Evolutionary conservation across 2,797 vertebrate genomes (phyloP).

Genomic region (Benthosema pterotum): DNA sequence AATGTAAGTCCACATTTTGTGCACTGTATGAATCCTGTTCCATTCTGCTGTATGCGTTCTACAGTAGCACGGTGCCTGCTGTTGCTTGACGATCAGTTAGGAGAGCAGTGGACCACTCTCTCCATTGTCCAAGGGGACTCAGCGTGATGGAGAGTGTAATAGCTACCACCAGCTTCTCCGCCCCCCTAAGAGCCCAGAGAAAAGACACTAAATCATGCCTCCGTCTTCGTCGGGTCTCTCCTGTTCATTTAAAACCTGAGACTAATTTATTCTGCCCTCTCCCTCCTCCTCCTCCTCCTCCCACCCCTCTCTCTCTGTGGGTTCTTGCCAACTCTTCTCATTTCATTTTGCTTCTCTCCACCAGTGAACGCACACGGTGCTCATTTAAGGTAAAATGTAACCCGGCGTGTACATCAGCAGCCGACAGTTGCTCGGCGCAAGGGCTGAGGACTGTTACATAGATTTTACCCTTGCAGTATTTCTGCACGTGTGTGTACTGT

Average conservation of each 20-base stretch:
- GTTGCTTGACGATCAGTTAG: slow-evolving; percentile 45
- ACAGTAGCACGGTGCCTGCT: slow-evolving; percentile 10
- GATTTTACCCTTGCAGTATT: slow-evolving; percentile 10
- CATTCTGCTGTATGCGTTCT: slow-evolving; percentile 24
- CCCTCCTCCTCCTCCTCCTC: too few relatives aligned
- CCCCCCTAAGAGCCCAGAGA: slow-evolving; percentile 42
- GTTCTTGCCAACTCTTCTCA: slow-evolving; percentile 49
- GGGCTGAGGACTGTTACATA: slow-evolving; percentile 11
- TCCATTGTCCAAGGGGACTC: slow-evolving; percentile 37
- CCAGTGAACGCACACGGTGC: slow-evolving; percentile 34
- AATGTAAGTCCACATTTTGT: too few relatives aligned
- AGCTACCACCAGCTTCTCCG: slow-evolving; percentile 46
- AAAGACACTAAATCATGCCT: slow-evolving; percentile 60
- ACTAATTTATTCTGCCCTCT: slow-evolving; percentile 56
- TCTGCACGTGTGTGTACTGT: slow-evolving; percentile 14
- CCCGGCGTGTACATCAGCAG: slow-evolving; percentile 13
- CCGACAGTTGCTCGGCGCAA: slow-evolving; percentile 19
- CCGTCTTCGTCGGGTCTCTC: slow-evolving; percentile 30
- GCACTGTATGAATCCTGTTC: slow-evolving; percentile 29
- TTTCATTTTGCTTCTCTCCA: slow-evolving; percentile 46
- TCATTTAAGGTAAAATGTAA: slow-evolving; percentile 62
- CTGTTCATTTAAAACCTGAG: slow-evolving; percentile 54
- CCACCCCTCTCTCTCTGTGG: slow-evolving; percentile 33
- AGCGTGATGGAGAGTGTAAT: slow-evolving; percentile 49
- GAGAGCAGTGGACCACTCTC: slow-evolving; percentile 19